These are phyloP conservation scores for Germaria angustata DNA, from an alignment of 2,888 invertebrate species.

Conservation along the genomic window DNA sequence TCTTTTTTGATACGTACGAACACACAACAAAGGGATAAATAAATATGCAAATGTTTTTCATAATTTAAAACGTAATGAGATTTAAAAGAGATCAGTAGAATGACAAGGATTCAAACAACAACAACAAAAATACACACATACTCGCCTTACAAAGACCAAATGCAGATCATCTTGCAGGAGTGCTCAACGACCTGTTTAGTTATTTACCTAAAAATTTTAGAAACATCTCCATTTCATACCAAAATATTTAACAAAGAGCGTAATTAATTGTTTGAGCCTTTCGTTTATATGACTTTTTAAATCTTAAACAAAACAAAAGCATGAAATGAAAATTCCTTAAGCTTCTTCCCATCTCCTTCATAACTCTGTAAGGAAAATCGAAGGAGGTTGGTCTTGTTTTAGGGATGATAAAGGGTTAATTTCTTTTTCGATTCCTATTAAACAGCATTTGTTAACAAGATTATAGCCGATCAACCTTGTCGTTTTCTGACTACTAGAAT, in stretches of 20 bases:
- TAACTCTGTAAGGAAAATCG: not conserved
- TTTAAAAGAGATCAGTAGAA: slow-evolving; percentile 42
- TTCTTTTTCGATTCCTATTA: slow-evolving; percentile 36
- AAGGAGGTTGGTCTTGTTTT: slow-evolving; percentile 58
- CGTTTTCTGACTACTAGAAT: too few relatives aligned
- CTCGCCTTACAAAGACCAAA: not conserved
- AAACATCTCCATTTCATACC: not conserved
- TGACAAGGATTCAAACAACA: not conserved
- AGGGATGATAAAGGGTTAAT: slow-evolving; percentile 47
- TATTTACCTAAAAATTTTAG: not conserved
- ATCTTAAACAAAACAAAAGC: slow-evolving; percentile 50
- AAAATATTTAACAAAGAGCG: slow-evolving; percentile 32
- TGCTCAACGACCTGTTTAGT: slow-evolving; percentile 53
- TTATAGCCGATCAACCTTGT: slow-evolving; percentile 74
- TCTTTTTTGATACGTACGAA: slow-evolving; percentile 14
- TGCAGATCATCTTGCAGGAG: slow-evolving; percentile 28
- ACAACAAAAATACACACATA: not conserved
- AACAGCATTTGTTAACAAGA: slow-evolving; percentile 70
- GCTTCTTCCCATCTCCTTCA: not conserved
- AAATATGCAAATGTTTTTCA: slow-evolving; percentile 60
- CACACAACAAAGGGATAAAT: slow-evolving; percentile 27
- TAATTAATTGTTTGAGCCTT: slow-evolving; percentile 59
- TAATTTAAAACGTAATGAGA: slow-evolving; percentile 54
- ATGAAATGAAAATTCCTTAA: slow-evolving; percentile 40
- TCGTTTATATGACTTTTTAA: slow-evolving; percentile 65